Evolutionary conservation across 2,113 vertebrate species (phyloP).

Genomic region (Tapirus terrestris): DNA sequence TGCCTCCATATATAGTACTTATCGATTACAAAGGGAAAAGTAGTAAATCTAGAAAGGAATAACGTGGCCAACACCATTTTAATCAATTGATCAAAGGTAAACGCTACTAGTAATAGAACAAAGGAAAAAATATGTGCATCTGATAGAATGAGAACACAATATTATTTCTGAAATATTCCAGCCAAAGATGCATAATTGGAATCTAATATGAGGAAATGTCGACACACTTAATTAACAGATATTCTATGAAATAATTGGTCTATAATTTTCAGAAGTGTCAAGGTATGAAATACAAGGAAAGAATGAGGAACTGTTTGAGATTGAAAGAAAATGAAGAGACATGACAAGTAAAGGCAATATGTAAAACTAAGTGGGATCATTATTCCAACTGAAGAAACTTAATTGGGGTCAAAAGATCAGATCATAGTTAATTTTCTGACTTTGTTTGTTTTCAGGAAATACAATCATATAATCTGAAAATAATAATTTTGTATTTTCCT

Average conservation of each 20-base stretch:
- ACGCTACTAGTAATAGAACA: neutral
- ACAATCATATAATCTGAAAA: neutral
- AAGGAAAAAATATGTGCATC: neutral
- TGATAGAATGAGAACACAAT: neutral
- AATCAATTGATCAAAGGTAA: neutral
- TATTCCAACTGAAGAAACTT: neutral
- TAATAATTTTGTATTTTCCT: neutral
- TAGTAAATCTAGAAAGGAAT: neutral
- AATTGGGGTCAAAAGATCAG: neutral
- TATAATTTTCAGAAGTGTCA: neutral
- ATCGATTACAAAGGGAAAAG: neutral
- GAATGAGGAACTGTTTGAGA: neutral
- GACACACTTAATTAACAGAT: neutral
- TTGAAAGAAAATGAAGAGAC: neutral
- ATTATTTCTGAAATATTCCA: neutral
- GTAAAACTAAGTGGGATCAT: neutral
- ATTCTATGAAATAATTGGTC: neutral
- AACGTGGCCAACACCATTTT: neutral
- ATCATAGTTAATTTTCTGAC: neutral
- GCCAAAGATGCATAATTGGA: neutral
- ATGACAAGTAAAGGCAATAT: neutral
- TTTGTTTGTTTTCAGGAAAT: neutral
- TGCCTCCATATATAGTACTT: neutral
- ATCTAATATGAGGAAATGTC: neutral
- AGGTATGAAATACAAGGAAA: neutral